Conservation (phyloP, 2,797 vertebrate genomes). For the Iguana delicatissima region DNA sequence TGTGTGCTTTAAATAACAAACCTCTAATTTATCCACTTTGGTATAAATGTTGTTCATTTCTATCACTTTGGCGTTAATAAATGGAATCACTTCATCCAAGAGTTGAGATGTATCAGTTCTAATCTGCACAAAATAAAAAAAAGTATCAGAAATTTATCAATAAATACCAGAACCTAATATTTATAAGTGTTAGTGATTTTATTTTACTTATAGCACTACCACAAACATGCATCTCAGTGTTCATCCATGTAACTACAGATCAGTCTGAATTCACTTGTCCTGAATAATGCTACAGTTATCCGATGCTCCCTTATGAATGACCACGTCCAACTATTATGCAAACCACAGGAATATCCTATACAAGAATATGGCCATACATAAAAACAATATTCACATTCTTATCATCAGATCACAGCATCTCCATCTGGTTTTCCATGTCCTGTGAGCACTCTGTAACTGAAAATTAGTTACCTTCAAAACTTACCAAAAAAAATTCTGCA, state of each 20-base stretch:
- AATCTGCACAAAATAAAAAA: conserved; percentile 61
- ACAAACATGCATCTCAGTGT: background rate
- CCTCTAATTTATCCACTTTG: conserved; percentile 74
- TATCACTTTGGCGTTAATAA: conserved; percentile 64
- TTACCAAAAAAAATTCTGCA: background rate
- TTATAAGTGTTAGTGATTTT: conserved; percentile 14
- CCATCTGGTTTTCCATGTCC: background rate
- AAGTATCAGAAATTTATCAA: background rate
- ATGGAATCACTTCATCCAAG: conserved; percentile 64
- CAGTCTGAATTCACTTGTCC: background rate
- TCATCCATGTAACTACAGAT: background rate
- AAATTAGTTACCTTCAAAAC: background rate
- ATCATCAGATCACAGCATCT: background rate
- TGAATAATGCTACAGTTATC: background rate
- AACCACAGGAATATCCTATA: background rate
- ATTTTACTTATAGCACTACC: background rate
- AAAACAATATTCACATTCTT: background rate
- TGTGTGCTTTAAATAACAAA: conserved; percentile 50
- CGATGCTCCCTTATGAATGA: background rate
- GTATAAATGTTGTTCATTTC: conserved; percentile 72
- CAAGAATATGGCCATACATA: background rate
- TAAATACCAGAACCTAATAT: conserved; percentile 3
- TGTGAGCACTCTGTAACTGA: background rate
- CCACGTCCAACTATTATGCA: background rate
- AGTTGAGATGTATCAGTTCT: conserved; percentile 71